Base-by-base conservation (phyloP, 2,113 vertebrate species). In the Anoplopoma fimbria region DNA sequence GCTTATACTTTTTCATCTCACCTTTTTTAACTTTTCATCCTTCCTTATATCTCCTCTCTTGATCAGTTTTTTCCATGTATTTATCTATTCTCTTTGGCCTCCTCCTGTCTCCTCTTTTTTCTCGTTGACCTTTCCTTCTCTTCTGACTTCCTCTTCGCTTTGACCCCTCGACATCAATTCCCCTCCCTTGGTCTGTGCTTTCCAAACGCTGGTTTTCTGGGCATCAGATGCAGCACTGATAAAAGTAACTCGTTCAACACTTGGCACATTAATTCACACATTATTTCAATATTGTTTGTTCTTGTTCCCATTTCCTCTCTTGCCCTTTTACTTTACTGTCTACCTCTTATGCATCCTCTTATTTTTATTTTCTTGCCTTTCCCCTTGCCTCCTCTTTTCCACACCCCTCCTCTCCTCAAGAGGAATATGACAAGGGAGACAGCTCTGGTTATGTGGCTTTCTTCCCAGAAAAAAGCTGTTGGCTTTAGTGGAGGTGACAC, bases 391-490 rank as follows among this genome's bases (percentile, higher is more conserved):
- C 62, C 8, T 68, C 45, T 38, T 40, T 27, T 5, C 17, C 29
- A 4, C 27, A 21, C 42, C 9, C 10, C 23, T 25, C 17, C 8
- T 27, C 61, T 73, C 55, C 21, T 73, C 12, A 1, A 9, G n/a
- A 65, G 4, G n/a, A 25, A 55, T 58, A 49, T 69, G 49, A 79
- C 13, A 27, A n/a, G 34, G 60, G n/a, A 31, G 36, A 77, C n/a
- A 36, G 67, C 42, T 79, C 58, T 45, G 63, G 76, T 60, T 27
- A 10, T 61, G 71, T 63, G 73, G 58, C 69, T 83, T 75, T 79
- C 75, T 71, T 77, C 75, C 31, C 45, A 25, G 38, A 38, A 60
- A 69, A 71, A 61, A 85, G 73, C 82, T 77, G 75, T 8, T 68
- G 69, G 58, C 34, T 65, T 82, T 58, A 47, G 61, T 61, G 17